These are phyloP conservation scores for Orthonyx spaldingii DNA, from an alignment of 2,113 vertebrate species.

Conservation along the genomic window DNA sequence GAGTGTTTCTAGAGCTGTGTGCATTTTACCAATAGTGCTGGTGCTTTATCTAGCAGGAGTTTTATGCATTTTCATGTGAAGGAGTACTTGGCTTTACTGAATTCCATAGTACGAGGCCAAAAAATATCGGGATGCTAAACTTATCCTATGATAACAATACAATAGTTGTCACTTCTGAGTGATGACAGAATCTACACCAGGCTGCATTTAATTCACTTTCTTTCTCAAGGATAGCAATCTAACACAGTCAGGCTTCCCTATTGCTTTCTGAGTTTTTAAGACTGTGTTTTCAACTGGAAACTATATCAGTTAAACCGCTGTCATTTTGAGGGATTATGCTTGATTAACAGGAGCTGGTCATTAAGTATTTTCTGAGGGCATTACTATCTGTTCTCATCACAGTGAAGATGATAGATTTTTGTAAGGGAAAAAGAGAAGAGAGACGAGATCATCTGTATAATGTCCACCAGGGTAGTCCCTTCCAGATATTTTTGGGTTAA, in stretches of 20 bases:
- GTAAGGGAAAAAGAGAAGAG: neutral
- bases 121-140: neutral
- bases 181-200: neutral
- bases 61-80: neutral
- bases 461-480: neutral
- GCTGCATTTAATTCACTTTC: neutral
- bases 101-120: neutral
- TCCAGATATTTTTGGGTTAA: neutral
- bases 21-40: neutral
- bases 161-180: neutral
- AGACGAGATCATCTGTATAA: neutral
- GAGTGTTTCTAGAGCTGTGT: neutral
- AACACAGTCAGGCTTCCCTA: neutral
- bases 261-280: neutral
- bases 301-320: neutral
- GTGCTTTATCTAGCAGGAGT: neutral
- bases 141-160: neutral
- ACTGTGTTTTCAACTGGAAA: neutral
- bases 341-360: neutral
- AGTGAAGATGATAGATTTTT: neutral
- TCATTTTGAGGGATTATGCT: neutral
- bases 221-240: neutral
- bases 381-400: neutral
- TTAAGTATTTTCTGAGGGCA: neutral
- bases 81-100: neutral